Conservation (phyloP, 2,888 invertebrate genomes). For the Lasius fuliginosus region DNA sequence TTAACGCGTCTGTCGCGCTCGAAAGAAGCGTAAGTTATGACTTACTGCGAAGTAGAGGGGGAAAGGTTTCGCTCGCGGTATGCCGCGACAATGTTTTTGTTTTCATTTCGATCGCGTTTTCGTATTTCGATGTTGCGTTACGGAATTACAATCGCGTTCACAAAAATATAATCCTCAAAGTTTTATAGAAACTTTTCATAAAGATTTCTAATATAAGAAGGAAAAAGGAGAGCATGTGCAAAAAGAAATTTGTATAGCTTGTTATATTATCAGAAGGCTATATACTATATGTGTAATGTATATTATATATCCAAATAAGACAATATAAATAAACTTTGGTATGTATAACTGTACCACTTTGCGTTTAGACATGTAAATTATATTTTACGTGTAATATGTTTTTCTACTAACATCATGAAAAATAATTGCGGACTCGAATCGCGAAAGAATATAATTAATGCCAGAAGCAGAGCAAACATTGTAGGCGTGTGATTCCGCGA, state of each 20-base stretch:
- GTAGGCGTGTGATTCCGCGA: slow-evolving; percentile 47
- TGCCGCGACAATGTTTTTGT: background rate
- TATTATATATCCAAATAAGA: too few relatives aligned
- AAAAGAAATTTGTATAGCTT: background rate
- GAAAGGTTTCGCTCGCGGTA: background rate
- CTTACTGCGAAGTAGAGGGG: background rate
- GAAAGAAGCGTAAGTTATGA: slow-evolving; percentile 46
- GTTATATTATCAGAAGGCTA: background rate
- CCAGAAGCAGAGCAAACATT: slow-evolving; percentile 55
- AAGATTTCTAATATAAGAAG: background rate
- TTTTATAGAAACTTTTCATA: background rate
- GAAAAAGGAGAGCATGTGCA: background rate
- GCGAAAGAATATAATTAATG: slow-evolving; percentile 66
- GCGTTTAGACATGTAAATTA: background rate
- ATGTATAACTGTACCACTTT: too few relatives aligned
- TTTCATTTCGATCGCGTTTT: slow-evolving; percentile 22
- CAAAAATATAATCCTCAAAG: background rate
- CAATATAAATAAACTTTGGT: too few relatives aligned
- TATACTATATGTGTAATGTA: background rate
- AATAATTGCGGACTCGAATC: slow-evolving; percentile 30
- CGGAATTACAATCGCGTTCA: background rate
- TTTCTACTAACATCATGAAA: background rate
- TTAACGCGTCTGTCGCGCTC: slow-evolving; percentile 71
- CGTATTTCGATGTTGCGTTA: background rate
- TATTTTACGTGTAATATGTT: background rate